Conservation (phyloP, 1,140 invertebrate species). For the Zaprionus camerounensis region DNA sequence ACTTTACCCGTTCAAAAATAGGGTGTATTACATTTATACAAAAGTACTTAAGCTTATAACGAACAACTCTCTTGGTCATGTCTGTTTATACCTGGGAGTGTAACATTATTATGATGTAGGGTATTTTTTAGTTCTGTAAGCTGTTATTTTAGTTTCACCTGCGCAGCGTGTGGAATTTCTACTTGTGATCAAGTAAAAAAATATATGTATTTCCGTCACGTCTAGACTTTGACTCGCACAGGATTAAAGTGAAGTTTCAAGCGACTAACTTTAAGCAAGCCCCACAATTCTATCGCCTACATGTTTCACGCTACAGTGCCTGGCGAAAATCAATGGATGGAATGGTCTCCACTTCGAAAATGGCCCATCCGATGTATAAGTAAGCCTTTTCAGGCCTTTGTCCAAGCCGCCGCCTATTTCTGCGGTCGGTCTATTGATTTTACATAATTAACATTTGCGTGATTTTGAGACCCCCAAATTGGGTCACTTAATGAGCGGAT, state of each 20-base stretch:
- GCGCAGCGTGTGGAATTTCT: conserved; percentile 11
- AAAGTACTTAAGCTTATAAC: not conserved
- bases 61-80: no score
- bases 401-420: not conserved
- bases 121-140: not conserved
- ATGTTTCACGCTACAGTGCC: conserved; percentile 48
- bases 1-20: not conserved
- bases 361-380: not conserved
- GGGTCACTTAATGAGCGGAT: conserved; percentile 30
- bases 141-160: not conserved
- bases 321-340: conserved; percentile 54
- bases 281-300: conserved; percentile 1
- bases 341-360: not conserved
- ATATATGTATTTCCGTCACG: conserved; percentile 18
- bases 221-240: conserved; percentile 32
- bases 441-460: conserved; percentile 67
- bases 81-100: no score
- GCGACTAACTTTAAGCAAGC: conserved; percentile 34
- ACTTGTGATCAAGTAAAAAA: conserved; percentile 3
- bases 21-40: not conserved
- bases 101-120: not conserved
- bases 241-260: conserved; percentile 44
- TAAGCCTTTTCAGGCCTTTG: not conserved
- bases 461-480: conserved; percentile 46
- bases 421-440: conserved; percentile 56